These are phyloP conservation scores for Rhagoletis pomonella DNA, from an alignment of 1,140 invertebrate species.

Conservation along the genomic window DNA sequence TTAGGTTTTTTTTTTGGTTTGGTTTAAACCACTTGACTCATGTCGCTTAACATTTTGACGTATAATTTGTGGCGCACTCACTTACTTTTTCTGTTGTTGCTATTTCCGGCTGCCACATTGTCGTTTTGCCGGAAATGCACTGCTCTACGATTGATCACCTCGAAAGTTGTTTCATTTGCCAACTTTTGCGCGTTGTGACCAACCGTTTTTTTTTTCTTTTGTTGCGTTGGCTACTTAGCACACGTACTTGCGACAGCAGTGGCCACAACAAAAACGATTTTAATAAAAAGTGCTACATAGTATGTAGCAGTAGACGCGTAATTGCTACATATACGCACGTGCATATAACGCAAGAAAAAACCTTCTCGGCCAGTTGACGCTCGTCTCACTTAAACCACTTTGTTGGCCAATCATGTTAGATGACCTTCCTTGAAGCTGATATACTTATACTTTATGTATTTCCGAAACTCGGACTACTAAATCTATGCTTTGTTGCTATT, in stretches of 20 bases:
- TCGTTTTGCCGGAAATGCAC: conserved; percentile 56
- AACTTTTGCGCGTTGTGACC: conserved; percentile 31
- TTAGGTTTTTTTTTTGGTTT: not conserved
- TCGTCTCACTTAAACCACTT: not conserved
- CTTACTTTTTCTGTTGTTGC: not conserved
- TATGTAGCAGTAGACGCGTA: too few species aligned
- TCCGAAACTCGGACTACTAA: too few species aligned
- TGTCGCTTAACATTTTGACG: not conserved
- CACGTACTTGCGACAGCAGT: not conserved
- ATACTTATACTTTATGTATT: too few species aligned
- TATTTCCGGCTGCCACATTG: conserved; percentile 47
- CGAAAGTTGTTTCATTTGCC: conserved; percentile 58
- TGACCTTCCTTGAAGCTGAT: too few species aligned
- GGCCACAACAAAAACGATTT: not conserved
- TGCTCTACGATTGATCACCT: conserved; percentile 59
- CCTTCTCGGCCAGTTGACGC: too few species aligned
- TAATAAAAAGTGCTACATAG: not conserved
- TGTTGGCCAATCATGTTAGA: too few species aligned
- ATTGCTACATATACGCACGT: too few species aligned
- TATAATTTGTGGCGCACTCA: conserved; percentile 11
- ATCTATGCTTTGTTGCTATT: too few species aligned
- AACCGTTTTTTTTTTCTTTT: not conserved
- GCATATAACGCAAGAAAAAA: too few species aligned
- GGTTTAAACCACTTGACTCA: not conserved
- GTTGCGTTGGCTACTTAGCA: not conserved